phyloP scores from a whole-genome alignment of 2,113 vertebrate species.

The Calonectris borealis region DNA sequence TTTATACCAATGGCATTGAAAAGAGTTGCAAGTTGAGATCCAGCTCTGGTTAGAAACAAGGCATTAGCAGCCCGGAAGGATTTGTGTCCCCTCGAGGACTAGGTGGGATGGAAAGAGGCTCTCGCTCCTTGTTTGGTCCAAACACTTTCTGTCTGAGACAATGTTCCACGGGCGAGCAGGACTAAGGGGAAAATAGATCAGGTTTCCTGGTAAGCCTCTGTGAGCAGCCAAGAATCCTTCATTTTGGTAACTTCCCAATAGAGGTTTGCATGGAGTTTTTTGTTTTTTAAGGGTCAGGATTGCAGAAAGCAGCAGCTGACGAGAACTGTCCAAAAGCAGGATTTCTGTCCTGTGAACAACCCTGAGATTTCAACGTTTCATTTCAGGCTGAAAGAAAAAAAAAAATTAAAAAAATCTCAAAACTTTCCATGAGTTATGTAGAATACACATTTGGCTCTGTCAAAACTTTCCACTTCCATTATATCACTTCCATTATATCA shows the following conservation, averaged over 20 bases:
- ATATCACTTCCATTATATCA: background rate
- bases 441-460: background rate
- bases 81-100: background rate
- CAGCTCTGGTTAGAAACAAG: background rate
- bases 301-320: background rate
- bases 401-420: too few species aligned
- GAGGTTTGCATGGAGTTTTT: background rate
- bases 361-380: background rate
- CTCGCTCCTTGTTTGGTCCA: background rate
- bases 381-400: background rate
- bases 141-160: background rate
- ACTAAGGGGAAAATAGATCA: background rate
- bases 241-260: background rate
- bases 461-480: background rate
- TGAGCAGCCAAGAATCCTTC: background rate
- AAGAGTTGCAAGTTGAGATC: background rate
- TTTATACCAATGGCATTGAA: background rate
- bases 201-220: background rate
- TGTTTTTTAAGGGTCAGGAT: background rate
- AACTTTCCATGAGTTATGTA: background rate
- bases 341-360: background rate
- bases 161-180: background rate
- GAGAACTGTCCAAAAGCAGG: background rate
- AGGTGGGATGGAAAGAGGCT: background rate
- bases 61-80: background rate